Base-by-base conservation (phyloP, 1,140 invertebrate genomes). In the Nymphalis io region DNA sequence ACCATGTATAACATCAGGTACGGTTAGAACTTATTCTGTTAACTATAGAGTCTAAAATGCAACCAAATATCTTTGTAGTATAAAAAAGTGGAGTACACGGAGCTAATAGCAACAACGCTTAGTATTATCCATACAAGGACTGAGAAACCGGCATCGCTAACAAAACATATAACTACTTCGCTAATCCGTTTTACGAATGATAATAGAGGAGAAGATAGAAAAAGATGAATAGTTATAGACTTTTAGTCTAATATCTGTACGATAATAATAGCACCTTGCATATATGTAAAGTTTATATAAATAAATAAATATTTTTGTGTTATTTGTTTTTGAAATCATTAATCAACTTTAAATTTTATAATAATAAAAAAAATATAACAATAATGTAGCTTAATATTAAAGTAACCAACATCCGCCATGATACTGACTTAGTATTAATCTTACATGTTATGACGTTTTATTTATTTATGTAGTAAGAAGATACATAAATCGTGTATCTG, bases 21-120 rank as follows among this genome's bases (percentile, higher is more conserved):
- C 18, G 12, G 48, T 20, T 12, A n/a, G 23, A 13, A 15, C 16
- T 27, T 55, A 23, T 55, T 55, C 0, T 55, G n/a, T n/a, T 13
- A 55, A n/a, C 5, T 27, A 55, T 55, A 55, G 23, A 27, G 21
- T 27, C 46, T 51, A 20, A 16, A 20, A 51, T 51, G 18, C 18
- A 46, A 51, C 8, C 20, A 51, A 10, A 20, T 20, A 0, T 18
- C 10, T 4, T 46, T n/a, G 46, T 51, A 8, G 20, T 18, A 13
- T 51, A 51, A 51, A 51, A 51, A 51, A 11, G 10, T 20, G 20
- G 10, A 51, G 16, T 51, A 20, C 18, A 51, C 42, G 42, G 16
- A 46, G 42, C 42, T 46, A 46, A 46, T 46, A 46, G 42, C 42
- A 16, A 46, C 42, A 46, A 46, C 42, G 42, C 42, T 46, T 16